These are phyloP conservation scores for Formica exsecta DNA, from an alignment of 1,140 invertebrate species.

Conservation along the genomic window DNA sequence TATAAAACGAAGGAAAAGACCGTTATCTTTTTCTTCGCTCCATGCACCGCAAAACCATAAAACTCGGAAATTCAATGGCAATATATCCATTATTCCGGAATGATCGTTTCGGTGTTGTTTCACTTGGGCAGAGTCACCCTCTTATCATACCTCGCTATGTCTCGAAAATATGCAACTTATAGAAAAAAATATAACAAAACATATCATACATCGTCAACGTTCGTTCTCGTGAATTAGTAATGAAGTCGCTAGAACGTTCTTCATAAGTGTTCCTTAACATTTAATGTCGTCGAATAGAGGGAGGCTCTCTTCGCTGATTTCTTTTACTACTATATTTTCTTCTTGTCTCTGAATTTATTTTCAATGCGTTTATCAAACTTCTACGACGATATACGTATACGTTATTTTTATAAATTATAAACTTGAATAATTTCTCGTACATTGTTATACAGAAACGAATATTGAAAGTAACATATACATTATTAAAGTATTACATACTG, in stretches of 20 bases:
- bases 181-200: slow-evolving; percentile 10
- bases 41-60: slow-evolving; percentile 57
- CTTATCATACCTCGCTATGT: neutral
- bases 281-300: slow-evolving; percentile 18
- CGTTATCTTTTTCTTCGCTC: neutral
- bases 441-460: neutral
- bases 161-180: slow-evolving; percentile 7
- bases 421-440: neutral
- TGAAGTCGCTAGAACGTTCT: slow-evolving; percentile 1
- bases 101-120: neutral
- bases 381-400: neutral
- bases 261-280: slow-evolving; percentile 29
- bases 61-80: slow-evolving; percentile 57
- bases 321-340: neutral
- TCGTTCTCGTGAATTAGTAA: slow-evolving; percentile 37
- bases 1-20: slow-evolving; percentile 15
- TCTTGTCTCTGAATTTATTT: neutral
- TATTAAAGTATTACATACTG: slow-evolving; percentile 5
- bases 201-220: slow-evolving; percentile 8
- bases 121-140: neutral
- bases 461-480: neutral
- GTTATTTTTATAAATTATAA: slow-evolving; percentile 41
- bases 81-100: slow-evolving; percentile 44
- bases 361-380: neutral
- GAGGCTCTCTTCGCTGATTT: neutral